phyloP scores from a whole-genome alignment of 2,797 vertebrate genomes.

The Poeciliopsis turneri region DNA sequence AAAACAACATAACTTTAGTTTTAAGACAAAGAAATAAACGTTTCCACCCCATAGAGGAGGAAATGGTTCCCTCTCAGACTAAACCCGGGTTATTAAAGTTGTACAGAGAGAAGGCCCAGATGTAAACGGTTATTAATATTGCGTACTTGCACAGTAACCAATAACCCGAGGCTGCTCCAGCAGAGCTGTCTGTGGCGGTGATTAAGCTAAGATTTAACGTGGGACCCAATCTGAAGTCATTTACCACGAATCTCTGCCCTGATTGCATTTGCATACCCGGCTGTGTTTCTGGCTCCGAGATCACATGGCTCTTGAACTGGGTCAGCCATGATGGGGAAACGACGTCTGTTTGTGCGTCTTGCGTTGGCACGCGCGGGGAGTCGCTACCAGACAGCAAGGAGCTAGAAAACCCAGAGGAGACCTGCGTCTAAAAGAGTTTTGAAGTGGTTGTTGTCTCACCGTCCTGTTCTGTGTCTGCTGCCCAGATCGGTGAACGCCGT shows the following conservation, averaged over 20 bases:
- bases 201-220: conserved; percentile 41
- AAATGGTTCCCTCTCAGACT: background rate
- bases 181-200: conserved; percentile 21
- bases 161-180: conserved; percentile 33
- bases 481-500: conserved; percentile 86
- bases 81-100: conserved; percentile 16
- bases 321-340: conserved; percentile 57
- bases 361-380: conserved; percentile 37
- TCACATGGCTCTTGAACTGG: conserved; percentile 70
- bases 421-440: conserved; percentile 22
- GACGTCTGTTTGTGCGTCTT: conserved; percentile 32
- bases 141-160: conserved; percentile 8
- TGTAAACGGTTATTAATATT: conserved; percentile 29
- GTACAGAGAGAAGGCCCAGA: conserved; percentile 7
- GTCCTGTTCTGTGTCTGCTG: conserved; percentile 46
- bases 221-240: conserved; percentile 53
- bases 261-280: conserved; percentile 69
- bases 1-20: background rate
- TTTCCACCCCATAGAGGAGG: background rate
- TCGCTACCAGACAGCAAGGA: conserved; percentile 36
- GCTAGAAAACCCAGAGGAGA: conserved; percentile 25
- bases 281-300: conserved; percentile 64
- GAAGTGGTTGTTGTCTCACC: conserved; percentile 22
- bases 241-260: conserved; percentile 58
- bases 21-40: background rate